Percentiles rank a stretch among this genome's conserved stretches.
These are phyloP conservation scores for Ophion obscuratus DNA, from an alignment of 2,888 invertebrate species.

Conservation along the genomic window DNA sequence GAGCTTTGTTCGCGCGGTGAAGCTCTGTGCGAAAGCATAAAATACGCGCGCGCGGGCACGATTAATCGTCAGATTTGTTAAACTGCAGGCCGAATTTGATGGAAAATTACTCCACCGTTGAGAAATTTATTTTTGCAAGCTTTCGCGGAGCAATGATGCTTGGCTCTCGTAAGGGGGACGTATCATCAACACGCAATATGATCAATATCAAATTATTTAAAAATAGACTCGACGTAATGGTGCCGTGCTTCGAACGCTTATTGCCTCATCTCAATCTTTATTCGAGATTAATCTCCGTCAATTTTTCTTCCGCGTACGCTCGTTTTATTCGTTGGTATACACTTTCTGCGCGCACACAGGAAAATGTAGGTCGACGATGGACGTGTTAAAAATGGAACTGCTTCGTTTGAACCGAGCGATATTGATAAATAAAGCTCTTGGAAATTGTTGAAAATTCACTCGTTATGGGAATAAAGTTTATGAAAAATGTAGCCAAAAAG, in stretches of 20 bases:
- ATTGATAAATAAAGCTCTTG: too few relatives aligned
- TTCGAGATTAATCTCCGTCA: background rate
- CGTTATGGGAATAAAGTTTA: too few relatives aligned
- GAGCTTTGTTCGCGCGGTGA: background rate
- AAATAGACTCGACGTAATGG: slow-evolving; percentile 11
- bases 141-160: slow-evolving; percentile 6
- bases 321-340: too few relatives aligned
- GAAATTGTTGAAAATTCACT: too few relatives aligned
- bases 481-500: too few relatives aligned
- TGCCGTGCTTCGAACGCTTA: background rate
- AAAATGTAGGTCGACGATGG: background rate
- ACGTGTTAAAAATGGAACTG: background rate
- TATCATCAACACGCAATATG: background rate
- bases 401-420: too few relatives aligned
- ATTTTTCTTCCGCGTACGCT: too few relatives aligned
- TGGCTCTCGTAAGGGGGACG: background rate
- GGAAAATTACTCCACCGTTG: too few relatives aligned
- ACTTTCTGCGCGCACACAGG: too few relatives aligned
- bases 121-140: background rate
- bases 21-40: background rate
- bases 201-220: slow-evolving; percentile 28
- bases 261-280: background rate
- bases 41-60: too few relatives aligned
- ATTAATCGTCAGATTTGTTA: too few relatives aligned
- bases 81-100: too few relatives aligned